Evolutionary conservation across 92 coral and sea anemone genomes (phyloP), one percentile per base, ranked within the genome.

Genomic region (Paragorgia papillata): DNA sequence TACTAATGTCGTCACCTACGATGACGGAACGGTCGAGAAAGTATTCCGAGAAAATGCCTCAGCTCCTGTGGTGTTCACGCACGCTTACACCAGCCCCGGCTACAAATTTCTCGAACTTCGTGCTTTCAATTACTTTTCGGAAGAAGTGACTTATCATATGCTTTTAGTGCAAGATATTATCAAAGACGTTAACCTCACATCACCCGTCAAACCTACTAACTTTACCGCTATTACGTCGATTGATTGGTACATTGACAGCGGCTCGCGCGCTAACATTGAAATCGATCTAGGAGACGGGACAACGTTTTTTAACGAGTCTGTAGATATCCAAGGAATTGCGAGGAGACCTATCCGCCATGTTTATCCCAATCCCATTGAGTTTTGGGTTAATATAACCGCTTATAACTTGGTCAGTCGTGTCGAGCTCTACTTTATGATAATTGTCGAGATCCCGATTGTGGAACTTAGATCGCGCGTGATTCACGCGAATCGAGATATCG

Each of bases 1-100:
- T 20, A 93, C 97, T 1, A 90, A 74, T 46, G 75, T 84, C n/a
- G 93, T 93, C 9, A 87, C 83, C 63, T 93, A 88, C 20, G 97
- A 91, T 21, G 97, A 93, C 51, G 91, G 76, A 1, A 59, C 89
- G 22, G 55, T 49, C 1, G 59, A 49, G 31, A n/a, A 20, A 24
- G 29, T 68, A 13, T 68, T 43, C 17, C 75, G 25, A 28, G 9
- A 25, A 30, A 68, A 68, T 49, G 15, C 13, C 13, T 22, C 37
- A 3, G 22, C 29, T 3, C 32, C 21, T 28, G 58, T 68, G 9
- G 28, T 21, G 13, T 68, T 68, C 59, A 43, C 75, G 1, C 75
- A 68, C 21, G 24, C 26, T 25, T 68, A 68, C 40, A 68, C 57
- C 0, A 44, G 37, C 14, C 75, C 75, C n/a, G 59, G 57, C 5